Conservation (phyloP, 2,888 invertebrate genomes). For the Podabrus alpinus region DNA sequence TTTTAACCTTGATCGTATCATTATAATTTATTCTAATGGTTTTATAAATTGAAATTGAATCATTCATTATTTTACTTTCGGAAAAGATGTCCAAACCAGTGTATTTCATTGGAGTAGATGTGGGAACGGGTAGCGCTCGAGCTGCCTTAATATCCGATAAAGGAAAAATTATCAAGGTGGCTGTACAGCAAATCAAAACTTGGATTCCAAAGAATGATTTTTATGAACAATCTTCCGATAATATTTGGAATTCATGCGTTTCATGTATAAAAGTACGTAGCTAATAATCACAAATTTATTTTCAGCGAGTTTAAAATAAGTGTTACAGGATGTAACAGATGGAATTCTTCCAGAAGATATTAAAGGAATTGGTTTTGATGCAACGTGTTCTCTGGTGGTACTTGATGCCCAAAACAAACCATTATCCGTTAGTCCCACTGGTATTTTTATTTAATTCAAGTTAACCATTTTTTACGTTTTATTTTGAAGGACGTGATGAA, state of each 20-base stretch:
- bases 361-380: slow-evolving; percentile 93
- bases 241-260: slow-evolving; percentile 83
- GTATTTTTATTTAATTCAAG: slow-evolving; percentile 43
- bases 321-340: slow-evolving; percentile 63
- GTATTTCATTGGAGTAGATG: slow-evolving; percentile 87
- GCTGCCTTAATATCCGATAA: slow-evolving; percentile 75
- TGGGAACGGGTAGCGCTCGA: slow-evolving; percentile 89
- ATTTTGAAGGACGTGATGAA: slow-evolving; percentile 61
- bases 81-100: slow-evolving; percentile 18
- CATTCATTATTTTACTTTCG: background rate
- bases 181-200: slow-evolving; percentile 70
- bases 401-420: slow-evolving; percentile 72
- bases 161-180: slow-evolving; percentile 69
- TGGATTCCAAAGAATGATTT: slow-evolving; percentile 77
- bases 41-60: background rate
- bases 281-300: background rate
- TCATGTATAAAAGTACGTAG: slow-evolving; percentile 72
- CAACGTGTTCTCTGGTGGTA: slow-evolving; percentile 90
- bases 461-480: background rate
- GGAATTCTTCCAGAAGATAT: slow-evolving; percentile 62
- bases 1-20: background rate
- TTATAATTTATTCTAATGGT: background rate
- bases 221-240: slow-evolving; percentile 88
- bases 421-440: slow-evolving; percentile 70
- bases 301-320: background rate